phyloP scores from a whole-genome alignment of 2,888 invertebrate species.

The Calameuta idolon region DNA sequence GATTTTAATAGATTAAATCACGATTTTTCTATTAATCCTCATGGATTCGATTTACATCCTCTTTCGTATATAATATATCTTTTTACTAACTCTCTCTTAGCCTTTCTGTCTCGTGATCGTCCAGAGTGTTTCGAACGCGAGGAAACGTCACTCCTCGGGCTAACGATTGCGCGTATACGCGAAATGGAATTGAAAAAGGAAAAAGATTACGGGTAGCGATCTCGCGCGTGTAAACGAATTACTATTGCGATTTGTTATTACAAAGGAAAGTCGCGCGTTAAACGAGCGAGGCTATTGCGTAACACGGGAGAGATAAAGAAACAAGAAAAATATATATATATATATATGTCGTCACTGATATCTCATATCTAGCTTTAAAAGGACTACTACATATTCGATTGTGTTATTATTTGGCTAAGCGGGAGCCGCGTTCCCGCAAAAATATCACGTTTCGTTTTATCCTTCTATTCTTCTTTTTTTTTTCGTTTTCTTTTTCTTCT shows the following conservation, averaged over 20 bases:
- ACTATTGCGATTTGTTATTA: neutral
- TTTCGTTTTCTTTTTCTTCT: constrained; percentile 21
- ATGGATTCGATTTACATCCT: neutral
- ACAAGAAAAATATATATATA: constrained; percentile 13
- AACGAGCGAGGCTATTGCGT: constrained; percentile 17
- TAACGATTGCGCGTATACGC: neutral
- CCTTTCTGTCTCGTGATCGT: neutral
- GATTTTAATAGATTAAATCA: neutral
- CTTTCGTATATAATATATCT: too few relatives aligned
- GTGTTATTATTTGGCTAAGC: constrained; percentile 16
- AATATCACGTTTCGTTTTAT: constrained; percentile 35
- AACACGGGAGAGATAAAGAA: constrained; percentile 22
- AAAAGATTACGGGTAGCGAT: neutral
- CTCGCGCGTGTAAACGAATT: neutral
- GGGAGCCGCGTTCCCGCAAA: constrained; percentile 8
- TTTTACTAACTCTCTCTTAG: neutral
- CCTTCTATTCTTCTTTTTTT: constrained; percentile 26
- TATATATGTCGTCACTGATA: constrained; percentile 5
- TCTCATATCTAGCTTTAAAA: neutral
- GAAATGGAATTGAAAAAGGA: neutral
- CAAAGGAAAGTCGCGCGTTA: neutral
- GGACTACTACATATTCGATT: neutral
- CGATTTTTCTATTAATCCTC: neutral
- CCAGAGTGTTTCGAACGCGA: neutral
- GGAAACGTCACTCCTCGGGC: neutral